Base-by-base conservation (phyloP, 2,888 invertebrate species). In the Phortica okadai region DNA sequence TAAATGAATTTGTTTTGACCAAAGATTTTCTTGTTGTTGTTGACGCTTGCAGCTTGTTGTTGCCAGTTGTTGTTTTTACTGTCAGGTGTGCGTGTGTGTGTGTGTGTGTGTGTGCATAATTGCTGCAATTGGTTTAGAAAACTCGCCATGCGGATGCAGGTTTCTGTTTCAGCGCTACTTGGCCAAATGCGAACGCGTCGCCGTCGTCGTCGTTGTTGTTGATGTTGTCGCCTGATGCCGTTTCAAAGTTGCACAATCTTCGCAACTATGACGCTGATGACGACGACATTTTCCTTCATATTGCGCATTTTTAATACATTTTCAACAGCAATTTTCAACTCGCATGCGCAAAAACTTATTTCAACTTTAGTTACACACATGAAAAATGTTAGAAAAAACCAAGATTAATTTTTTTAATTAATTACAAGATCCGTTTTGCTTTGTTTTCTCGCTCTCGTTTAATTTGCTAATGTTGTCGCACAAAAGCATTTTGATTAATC, bases 201-300 rank as follows among this genome's bases (percentile, higher is more conserved):
- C 66, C 79, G 58, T 72, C 79, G 58, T 72, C 75, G 78, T 67
- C 45, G 66, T 21, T 74, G 73, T 58, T 54, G 56, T 44, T 42
- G 62, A 10, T 64, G 76, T 41, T n/a, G 75, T 64, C 73, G 74
- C 45, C 50, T 78, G 41, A 66, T 70, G 62, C 76, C 84, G 83
- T 76, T 82, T 79, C 79, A 73, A 82, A 79, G 74, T 85, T 85
- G 83, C 85, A 85, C 85, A 85, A 85, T 85, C 74, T 73, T 54
- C 33, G 54, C 21, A 21, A 21, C 25, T 44, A 41, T 14, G 66
- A 21, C 16, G 66, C 7, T 14, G 42, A 21, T 42, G 66, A 33
- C 66, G 66, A 41, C 42, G 33, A 14, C 8, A 50, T 67, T 67
- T 67, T 67, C 8, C 41, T 41, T 33, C 66, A 42, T 10, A 8